phyloP scores from a whole-genome alignment of 2,888 invertebrate genomes.

The Quadroppia sp. region DNA sequence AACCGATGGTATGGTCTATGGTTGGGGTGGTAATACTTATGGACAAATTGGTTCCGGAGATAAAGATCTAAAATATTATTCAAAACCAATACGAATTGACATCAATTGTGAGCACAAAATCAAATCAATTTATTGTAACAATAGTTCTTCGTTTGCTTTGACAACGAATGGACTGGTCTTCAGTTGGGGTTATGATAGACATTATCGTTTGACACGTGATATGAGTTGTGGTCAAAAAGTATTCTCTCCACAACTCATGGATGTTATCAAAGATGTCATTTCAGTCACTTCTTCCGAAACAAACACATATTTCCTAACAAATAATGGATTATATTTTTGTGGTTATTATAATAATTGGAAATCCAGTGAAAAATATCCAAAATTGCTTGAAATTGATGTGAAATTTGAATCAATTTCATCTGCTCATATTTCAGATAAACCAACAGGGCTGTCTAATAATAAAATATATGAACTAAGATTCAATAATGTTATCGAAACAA shows the following conservation, averaged over 20 bases:
- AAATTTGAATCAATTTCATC: too few relatives aligned
- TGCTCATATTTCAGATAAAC: too few relatives aligned
- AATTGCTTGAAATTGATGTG: background rate
- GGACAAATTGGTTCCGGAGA: background rate
- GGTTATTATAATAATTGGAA: background rate
- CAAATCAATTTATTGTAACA: background rate
- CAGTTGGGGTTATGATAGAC: background rate
- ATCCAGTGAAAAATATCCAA: background rate
- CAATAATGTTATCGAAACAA: too few relatives aligned
- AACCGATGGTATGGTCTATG: background rate
- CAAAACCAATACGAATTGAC: background rate
- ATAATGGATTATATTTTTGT: background rate
- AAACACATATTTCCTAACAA: background rate
- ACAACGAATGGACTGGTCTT: background rate
- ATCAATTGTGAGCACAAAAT: background rate
- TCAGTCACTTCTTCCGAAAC: background rate
- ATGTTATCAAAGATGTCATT: background rate
- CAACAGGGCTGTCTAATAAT: too few relatives aligned
- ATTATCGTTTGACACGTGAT: background rate
- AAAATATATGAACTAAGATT: too few relatives aligned
- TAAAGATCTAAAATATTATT: background rate
- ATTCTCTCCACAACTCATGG: background rate
- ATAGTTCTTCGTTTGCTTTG: background rate
- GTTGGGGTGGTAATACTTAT: background rate
- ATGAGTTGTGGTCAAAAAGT: background rate